These are phyloP conservation scores for Pseudoatta argentina DNA, from an alignment of 1,140 invertebrate genomes.

Conservation along the genomic window DNA sequence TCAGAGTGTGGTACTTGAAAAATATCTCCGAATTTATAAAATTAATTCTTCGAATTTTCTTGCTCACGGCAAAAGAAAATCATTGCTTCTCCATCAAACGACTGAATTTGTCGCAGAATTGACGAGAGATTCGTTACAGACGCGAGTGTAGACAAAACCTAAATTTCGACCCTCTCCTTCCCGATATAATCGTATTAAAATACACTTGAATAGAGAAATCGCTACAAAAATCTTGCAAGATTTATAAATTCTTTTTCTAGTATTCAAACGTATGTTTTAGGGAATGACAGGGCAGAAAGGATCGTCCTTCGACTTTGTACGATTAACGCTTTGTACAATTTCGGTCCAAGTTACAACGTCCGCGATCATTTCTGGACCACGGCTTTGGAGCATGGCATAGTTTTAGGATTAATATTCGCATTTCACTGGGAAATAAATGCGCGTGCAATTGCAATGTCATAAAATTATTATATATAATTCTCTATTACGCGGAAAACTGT, in stretches of 20 bases:
- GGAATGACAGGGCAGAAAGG: constrained; percentile 24
- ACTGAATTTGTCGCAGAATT: constrained; percentile 25
- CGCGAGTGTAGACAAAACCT: constrained; percentile 33
- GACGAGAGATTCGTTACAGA: constrained; percentile 42
- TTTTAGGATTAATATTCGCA: constrained; percentile 32
- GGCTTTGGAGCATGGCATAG: constrained; percentile 38
- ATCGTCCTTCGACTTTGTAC: constrained; percentile 49
- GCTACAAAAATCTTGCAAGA: constrained; percentile 45
- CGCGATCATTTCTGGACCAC: constrained; percentile 15
- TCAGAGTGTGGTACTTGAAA: neutral
- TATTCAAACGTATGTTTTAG: constrained; percentile 9
- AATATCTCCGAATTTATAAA: neutral
- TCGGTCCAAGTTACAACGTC: constrained; percentile 33
- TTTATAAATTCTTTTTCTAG: constrained; percentile 22
- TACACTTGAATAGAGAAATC: constrained; percentile 45
- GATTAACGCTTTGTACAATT: constrained; percentile 52
- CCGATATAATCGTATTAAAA: constrained; percentile 32
- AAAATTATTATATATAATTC: constrained; percentile 27
- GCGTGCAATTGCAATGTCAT: constrained; percentile 41
- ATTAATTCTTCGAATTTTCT: constrained; percentile 4
- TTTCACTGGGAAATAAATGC: constrained; percentile 61
- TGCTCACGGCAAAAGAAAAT: neutral
- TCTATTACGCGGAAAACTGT: neutral
- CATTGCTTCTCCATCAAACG: neutral
- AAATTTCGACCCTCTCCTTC: constrained; percentile 35